A percentile compares a stretch with the other conserved stretches of the same genome.
Conservation (phyloP, 1,140 invertebrate species). For the Sycobia sp. region DNA sequence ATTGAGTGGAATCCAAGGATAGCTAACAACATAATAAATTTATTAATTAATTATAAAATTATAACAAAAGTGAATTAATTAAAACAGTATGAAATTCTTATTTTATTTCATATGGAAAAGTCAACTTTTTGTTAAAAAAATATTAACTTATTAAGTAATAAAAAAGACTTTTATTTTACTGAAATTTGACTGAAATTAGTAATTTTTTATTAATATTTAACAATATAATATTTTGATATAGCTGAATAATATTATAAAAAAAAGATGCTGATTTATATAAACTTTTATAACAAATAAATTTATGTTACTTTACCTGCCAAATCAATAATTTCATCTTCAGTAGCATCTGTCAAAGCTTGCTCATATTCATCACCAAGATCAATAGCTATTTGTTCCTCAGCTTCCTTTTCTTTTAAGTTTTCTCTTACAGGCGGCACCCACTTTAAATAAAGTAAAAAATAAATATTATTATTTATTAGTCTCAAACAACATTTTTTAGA, state of each 20-base stretch:
- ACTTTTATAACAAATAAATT: constrained; percentile 2
- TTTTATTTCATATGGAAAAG: background rate
- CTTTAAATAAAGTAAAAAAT: constrained; percentile 51
- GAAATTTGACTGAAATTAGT: too few relatives aligned
- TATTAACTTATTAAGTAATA: too few relatives aligned
- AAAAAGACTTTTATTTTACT: too few relatives aligned
- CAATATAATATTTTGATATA: too few relatives aligned
- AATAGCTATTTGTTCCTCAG: constrained; percentile 88
- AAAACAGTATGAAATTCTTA: background rate
- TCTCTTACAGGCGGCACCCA: constrained; percentile 87
- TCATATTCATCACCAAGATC: constrained; percentile 96
- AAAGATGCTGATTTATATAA: background rate
- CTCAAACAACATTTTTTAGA: too few relatives aligned
- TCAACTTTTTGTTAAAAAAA: too few relatives aligned
- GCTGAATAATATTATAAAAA: background rate
- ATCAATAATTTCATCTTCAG: constrained; percentile 99
- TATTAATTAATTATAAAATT: too few relatives aligned
- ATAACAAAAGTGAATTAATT: too few relatives aligned
- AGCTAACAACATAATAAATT: constrained; percentile 68
- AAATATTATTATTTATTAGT: too few relatives aligned
- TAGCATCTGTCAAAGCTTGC: constrained; percentile 84
- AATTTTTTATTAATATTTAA: too few relatives aligned
- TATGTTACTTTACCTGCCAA: constrained; percentile 78
- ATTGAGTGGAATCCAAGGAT: constrained; percentile 99
- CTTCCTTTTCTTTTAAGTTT: constrained; percentile 76